Evolutionary conservation across 2,113 vertebrate genomes (phyloP), one percentile per base, ranked within the genome.

Genomic region (Hypanus sabinus): DNA sequence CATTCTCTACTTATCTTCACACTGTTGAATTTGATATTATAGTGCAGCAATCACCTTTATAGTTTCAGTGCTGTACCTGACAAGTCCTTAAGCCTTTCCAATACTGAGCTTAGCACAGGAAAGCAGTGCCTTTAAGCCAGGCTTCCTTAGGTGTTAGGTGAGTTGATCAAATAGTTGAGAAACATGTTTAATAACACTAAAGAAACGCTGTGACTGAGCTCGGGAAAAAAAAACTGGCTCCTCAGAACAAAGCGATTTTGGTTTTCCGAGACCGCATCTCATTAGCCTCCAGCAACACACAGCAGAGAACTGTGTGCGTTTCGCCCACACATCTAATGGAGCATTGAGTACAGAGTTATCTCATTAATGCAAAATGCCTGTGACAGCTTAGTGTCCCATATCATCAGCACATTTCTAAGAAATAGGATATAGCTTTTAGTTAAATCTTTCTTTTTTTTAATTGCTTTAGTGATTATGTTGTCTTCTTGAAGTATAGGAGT

Each of bases 371-470:
- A 94, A 60, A 90, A 90, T 75, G 79, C 94, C 85, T 87, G 68
- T 93, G 91, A 93, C 91, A 93, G 91, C 91, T 93, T 93, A 73
- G 91, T 93, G 91, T 93, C 91, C 91, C 91, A 73, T 93, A 73
- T 93, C 70, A 93, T 93, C 91, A 93, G 38, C 38, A 73, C 91
- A 93, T 93, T 93, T 93, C 38, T 12, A 93, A 93, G 91, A 93
- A 93, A 93, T 93, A 22, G 91, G 36, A 93, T 93, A 73, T 93
- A 93, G 91, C 70, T 93, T 75, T 93, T 93, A 93, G 33, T 93
- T 93, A 93, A 75, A 93, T 75, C 22, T 73, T 93, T 93, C 18
- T 68, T 70, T 92, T 92, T 46, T 73, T 46, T 73, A 93, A 93
- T 93, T 93, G 70, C 91, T 11, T 46, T 12, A 0, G 11, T 87